Evolutionary conservation across 2,797 vertebrate species (phyloP).

Genomic region (Crocidura indochinensis): DNA sequence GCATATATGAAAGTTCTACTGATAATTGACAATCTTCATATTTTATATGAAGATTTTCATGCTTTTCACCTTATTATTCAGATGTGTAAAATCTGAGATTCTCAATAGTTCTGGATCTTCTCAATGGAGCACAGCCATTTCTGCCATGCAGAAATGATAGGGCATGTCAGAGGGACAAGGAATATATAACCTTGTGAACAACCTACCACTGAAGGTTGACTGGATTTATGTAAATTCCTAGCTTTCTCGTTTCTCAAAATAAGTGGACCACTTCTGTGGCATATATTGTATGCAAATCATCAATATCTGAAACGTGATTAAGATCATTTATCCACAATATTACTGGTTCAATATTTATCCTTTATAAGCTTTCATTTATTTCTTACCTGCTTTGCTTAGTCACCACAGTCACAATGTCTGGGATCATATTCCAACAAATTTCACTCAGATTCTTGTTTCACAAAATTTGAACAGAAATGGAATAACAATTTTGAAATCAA

Average conservation of each 20-base stretch:
- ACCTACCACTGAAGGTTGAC: background rate
- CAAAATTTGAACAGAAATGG: constrained; percentile 40
- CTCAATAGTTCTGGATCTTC: background rate
- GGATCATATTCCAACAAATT: background rate
- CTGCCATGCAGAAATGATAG: background rate
- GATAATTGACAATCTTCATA: background rate
- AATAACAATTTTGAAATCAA: constrained; percentile 62
- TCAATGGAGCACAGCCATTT: background rate
- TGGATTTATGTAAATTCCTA: background rate
- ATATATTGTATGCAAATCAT: background rate
- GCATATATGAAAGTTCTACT: background rate
- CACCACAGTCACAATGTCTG: background rate
- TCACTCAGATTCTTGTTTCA: background rate
- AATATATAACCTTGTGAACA: background rate
- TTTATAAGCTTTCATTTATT: background rate
- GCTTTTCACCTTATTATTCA: background rate
- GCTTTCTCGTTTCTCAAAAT: background rate
- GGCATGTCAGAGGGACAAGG: background rate
- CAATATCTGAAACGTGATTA: background rate
- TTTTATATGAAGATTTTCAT: background rate
- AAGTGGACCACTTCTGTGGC: background rate
- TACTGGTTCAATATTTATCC: too few species aligned
- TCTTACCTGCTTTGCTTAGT: background rate
- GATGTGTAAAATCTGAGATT: background rate
- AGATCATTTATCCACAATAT: background rate